Percentiles rank a stretch among this genome's conserved stretches.
These are phyloP conservation scores for Coendou prehensilis DNA, from an alignment of 2,797 vertebrate species.

Conservation along the genomic window DNA sequence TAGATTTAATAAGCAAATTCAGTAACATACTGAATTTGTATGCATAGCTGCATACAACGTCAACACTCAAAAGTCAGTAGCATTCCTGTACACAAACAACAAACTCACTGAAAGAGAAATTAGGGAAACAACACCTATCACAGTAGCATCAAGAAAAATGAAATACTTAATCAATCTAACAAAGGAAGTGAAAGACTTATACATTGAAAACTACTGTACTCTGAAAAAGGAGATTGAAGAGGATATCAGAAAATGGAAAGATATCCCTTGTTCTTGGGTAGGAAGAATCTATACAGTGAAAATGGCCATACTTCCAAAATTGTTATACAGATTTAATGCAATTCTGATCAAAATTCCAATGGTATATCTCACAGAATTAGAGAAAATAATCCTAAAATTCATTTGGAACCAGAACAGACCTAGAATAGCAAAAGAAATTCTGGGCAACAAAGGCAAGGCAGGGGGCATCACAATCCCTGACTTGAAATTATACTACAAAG, in stretches of 20 bases:
- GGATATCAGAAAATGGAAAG: neutral
- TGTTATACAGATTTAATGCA: neutral
- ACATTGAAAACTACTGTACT: neutral
- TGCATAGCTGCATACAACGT: neutral
- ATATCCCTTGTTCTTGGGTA: neutral
- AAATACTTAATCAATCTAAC: neutral
- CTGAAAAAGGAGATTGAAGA: neutral
- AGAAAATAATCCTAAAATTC: neutral
- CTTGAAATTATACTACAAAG: neutral
- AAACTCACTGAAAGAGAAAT: neutral
- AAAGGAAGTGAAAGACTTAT: neutral
- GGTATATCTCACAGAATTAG: neutral
- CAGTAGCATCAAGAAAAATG: neutral
- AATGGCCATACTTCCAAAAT: neutral
- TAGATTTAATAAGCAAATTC: neutral
- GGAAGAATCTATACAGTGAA: neutral
- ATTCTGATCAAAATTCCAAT: neutral
- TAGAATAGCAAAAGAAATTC: neutral
- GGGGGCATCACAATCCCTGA: neutral
- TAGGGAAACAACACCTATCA: neutral
- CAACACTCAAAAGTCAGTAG: neutral
- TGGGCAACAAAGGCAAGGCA: neutral
- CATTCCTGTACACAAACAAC: neutral
- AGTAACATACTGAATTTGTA: neutral
- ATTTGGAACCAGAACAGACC: neutral